Base-by-base conservation (phyloP, 92 coral and sea anemone species). In the Epizoanthus stellaris region DNA sequence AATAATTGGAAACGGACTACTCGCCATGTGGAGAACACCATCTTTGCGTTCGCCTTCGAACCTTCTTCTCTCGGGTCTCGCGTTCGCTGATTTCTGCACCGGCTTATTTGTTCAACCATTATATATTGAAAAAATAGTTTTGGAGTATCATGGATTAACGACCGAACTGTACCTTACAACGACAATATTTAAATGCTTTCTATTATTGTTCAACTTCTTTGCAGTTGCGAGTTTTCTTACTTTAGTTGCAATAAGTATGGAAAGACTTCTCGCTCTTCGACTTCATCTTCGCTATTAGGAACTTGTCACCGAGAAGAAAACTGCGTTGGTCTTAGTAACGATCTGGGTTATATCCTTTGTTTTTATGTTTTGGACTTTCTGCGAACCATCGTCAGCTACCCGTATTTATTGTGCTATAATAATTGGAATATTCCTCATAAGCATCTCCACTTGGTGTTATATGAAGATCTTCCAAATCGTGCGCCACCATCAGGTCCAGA, bases 31-130 rank as follows among this genome's bases (percentile, higher is more conserved):
- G 49, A 69, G 47, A 69, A 70, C 30, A 14, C 40, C 75, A 5
- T 70, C 75, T 38, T 49, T 70, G 54, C 75, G 25, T 17, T 70
- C 54, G 40, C 40, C 54, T n/a, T 70, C 75, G 6, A 70, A 70
- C 75, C n/a, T 70, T 70, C 25, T 70, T 14, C 75, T 70, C 11
- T 38, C 75, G 4, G 16, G 52, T 15, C 75, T 70, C 43, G 56
- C 75, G 0, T 70, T 70, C 23, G 49, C 56, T 70, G 75, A 70
- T n/a, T 42, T 16, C 42, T 70, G 56, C 56, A 38, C 56, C 0
- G 75, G 75, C 6, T 43, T 70, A n/a, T 1, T 70, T 70, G 53
- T 70, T 70, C 75, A 42, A 70, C 14, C 75, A 13, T 16, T 70
- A 38, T 70, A 43, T 16, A 25, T 42, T 4, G 7, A 19, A 38